Conservation (phyloP, 2,113 vertebrate species). For the Guaruba guarouba region DNA sequence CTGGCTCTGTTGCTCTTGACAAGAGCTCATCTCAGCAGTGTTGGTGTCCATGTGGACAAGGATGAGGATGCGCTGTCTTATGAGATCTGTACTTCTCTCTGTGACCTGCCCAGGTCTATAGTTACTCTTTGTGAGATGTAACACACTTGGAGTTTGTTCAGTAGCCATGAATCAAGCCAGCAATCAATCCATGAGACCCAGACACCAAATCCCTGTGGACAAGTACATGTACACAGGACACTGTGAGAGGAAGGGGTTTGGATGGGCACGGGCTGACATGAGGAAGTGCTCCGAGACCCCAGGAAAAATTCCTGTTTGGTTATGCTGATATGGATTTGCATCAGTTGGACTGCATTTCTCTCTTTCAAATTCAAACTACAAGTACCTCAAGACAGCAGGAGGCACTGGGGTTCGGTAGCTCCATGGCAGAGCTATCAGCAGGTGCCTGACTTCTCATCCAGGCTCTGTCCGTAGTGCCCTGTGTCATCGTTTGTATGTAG, state of each 20-base stretch:
- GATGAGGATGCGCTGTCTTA: background rate
- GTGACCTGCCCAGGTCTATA: background rate
- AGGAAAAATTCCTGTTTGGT: background rate
- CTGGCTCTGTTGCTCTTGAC: background rate
- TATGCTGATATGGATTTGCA: background rate
- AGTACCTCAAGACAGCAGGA: background rate
- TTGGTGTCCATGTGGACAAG: background rate
- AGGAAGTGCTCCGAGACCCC: background rate
- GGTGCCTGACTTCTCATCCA: background rate
- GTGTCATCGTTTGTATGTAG: background rate
- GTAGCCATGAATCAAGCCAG: background rate
- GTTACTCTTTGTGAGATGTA: background rate
- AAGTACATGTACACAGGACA: background rate
- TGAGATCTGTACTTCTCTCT: accelerated
- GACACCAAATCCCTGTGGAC: background rate
- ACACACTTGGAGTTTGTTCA: no score
- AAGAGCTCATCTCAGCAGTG: background rate
- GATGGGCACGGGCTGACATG: background rate
- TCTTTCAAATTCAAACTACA: background rate
- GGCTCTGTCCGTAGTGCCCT: background rate
- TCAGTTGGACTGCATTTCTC: background rate
- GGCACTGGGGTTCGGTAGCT: background rate
- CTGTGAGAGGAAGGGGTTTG: background rate
- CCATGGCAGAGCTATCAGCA: background rate
- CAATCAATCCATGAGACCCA: accelerated